Evolutionary conservation across 2,797 vertebrate genomes (phyloP), one percentile per base, ranked within the genome.

Genomic region (Gambelia wislizenii): DNA sequence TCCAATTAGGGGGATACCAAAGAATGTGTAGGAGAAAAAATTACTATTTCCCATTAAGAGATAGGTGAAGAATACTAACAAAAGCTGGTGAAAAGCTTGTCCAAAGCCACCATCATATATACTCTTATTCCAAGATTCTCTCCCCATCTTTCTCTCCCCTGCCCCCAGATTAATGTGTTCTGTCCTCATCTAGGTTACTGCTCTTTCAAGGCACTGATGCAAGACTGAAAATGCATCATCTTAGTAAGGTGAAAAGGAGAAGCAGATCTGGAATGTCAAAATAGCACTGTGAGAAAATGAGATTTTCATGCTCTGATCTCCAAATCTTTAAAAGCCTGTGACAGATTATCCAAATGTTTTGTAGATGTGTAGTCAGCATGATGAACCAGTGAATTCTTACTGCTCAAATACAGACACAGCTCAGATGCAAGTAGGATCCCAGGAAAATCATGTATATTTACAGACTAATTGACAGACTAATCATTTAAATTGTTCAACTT

Each of bases 221-320:
- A 61, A 42, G 22, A 61, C 36, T 81, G 54, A 59, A 39, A 39
- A 39, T 42, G 56, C 79, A 39, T 61, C 56, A 27, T 61, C 36
- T 42, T 25, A 12, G 36, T 61, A 36, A 61, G 22, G 25, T 61
- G 56, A 27, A 81, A 81, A 61, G 36, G 22, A 39, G 56, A 80
- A 36, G 20, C 36, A 81, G 79, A 81, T 59, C 22, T 61, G 18
- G 79, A 42, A 81, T 81, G 79, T 42, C 79, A 49, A 56, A 81
- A 56, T 61, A 42, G 2, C 39, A 56, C 36, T 81, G 36, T 81
- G 54, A 61, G 56, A 81, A 81, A 61, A 81, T 81, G 79, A 81
- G 79, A 59, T 81, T 61, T 81, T 81, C 56, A 59, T 81, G 56
- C 79, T 81, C 79, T 42, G 56, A 61, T 81, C 79, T 81, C 54